Base-by-base conservation (phyloP, 1,140 invertebrate genomes). In the Stegodyphus dumicola region DNA sequence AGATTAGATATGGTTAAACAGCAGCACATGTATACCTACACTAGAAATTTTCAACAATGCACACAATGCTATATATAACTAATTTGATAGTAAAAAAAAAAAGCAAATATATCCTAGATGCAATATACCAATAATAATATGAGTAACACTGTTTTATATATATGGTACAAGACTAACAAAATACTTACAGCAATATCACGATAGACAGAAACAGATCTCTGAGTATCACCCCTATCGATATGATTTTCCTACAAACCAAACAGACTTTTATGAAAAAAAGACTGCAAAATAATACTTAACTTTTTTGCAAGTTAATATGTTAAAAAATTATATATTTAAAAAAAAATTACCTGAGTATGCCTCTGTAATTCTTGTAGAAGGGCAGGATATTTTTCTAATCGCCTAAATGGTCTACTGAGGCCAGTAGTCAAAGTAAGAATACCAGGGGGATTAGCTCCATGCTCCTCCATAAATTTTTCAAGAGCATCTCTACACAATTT, bases 191-290 rank as follows among this genome's bases (percentile, higher is more conserved):
- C 94, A 89, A 99, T 95, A 89, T 99, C 97, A 90, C 97, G 96
- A 90, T 98, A 99, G 51, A 99, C 95, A 87, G 94, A 94, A 88
- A 97, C 95, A 67, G 97, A 97, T 86, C 98, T 92, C 90, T 99
- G 97, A 2, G 97, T 96, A 90, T 99, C 98, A 5, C 98, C 98
- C 87, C 98, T 92, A 91, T 99, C 98, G 4, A 95, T 93, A 91
- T 99, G 97, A 89, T 94, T 95, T 91, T 99, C 98, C 92, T 93
- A 85, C 5, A 75, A 78, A 79, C 77, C 77, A n/a, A n/a, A 65
- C 65, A 85, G 73, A n/a, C 49, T 53, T 80, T 67, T 75, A 74
- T 15, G 4, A 15, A 17, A 6, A 49, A 15, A 53, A 3, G 6
- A 6, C 15, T 9, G 17, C 56, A 74, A 13, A 33, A 74, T 17